Evolutionary conservation across 2,888 invertebrate genomes (phyloP).

Genomic region (Chrysolina americana): DNA sequence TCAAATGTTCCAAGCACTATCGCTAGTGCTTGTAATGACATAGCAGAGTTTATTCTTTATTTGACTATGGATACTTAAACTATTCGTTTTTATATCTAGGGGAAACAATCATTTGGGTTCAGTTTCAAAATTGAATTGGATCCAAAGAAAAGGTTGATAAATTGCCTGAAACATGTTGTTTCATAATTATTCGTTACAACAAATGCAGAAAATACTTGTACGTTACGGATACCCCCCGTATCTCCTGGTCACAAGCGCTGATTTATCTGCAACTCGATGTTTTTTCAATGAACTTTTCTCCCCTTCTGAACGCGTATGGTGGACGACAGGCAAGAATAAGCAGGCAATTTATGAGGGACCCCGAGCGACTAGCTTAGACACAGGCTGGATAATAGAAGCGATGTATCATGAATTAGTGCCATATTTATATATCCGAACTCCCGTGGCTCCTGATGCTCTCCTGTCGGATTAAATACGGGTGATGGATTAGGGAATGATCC

Average conservation of each 20-base stretch:
- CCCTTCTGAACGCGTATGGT: conserved; percentile 38
- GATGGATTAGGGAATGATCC: neutral
- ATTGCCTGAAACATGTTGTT: no score
- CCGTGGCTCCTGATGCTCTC: neutral
- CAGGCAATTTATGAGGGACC: conserved; percentile 35
- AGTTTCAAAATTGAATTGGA: no score
- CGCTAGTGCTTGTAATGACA: no score
- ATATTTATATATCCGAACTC: conserved; percentile 11
- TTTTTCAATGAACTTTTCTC: conserved; percentile 32
- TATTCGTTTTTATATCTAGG: no score
- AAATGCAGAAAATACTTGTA: neutral
- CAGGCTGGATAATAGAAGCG: conserved; percentile 12
- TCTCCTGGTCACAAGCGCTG: neutral
- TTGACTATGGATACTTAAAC: no score
- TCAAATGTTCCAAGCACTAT: no score
- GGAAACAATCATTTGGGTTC: no score
- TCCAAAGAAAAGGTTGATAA: no score
- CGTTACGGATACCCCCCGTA: neutral
- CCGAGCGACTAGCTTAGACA: conserved; percentile 17
- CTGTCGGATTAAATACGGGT: neutral
- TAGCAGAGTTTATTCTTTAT: no score
- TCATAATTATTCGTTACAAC: no score
- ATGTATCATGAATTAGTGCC: conserved; percentile 22
- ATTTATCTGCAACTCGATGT: conserved; percentile 22
- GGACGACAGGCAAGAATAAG: conserved; percentile 42